Conservation (phyloP, 2,888 invertebrate species). For the Thecocarcelia acutangulata region DNA sequence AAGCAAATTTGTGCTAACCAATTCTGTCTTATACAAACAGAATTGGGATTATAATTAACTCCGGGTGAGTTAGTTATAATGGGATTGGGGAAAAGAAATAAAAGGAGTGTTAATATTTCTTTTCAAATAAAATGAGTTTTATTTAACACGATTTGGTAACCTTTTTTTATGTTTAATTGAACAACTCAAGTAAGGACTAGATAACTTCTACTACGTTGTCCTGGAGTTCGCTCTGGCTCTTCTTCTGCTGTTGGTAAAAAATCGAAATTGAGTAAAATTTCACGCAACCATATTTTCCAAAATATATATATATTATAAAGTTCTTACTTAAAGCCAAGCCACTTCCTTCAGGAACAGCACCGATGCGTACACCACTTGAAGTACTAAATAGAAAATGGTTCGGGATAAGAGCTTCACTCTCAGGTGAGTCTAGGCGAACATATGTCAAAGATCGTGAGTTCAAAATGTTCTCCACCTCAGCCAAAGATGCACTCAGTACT, state of each 20-base stretch:
- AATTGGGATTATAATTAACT: no score
- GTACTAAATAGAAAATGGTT: conserved; percentile 58
- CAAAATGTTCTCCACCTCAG: conserved; percentile 58
- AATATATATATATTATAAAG: conserved; percentile 37
- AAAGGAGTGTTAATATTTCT: no score
- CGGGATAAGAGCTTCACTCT: conserved; percentile 52
- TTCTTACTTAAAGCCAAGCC: conserved; percentile 54
- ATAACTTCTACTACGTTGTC: no score
- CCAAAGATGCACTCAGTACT: background rate
- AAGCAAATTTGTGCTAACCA: no score
- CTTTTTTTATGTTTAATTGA: background rate
- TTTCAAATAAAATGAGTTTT: no score
- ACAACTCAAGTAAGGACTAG: conserved; percentile 4
- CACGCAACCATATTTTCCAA: conserved; percentile 56
- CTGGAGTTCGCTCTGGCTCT: no score
- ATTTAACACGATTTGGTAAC: no score
- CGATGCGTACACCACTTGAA: conserved; percentile 57
- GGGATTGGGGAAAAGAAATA: no score
- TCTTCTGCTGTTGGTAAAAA: no score
- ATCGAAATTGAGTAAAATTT: no score
- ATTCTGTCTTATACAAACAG: no score
- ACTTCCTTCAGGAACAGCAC: conserved; percentile 28
- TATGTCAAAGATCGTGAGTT: conserved; percentile 53
- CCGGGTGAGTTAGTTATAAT: no score
- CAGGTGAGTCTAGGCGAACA: conserved; percentile 54